phyloP scores from a whole-genome alignment of 2,888 invertebrate genomes.

The Morinoia aosen region DNA sequence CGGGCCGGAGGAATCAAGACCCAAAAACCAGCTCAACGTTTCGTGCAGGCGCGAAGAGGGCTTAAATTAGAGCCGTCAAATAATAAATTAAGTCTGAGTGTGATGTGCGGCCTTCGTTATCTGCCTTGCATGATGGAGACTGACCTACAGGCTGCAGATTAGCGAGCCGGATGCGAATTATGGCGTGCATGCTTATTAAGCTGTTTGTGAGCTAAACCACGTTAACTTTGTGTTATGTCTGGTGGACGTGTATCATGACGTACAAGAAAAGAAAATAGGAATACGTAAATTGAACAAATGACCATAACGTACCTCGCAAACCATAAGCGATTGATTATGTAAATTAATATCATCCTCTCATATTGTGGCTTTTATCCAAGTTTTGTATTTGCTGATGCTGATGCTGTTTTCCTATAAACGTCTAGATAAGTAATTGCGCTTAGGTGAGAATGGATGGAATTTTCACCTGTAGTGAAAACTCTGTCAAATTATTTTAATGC shows the following conservation, averaged over 20 bases:
- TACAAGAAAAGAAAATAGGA: too few species aligned
- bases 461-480: too few species aligned
- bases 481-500: too few species aligned
- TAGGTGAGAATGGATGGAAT: too few species aligned
- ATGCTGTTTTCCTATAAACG: too few species aligned
- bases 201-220: neutral
- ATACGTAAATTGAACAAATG: too few species aligned
- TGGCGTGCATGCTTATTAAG: neutral
- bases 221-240: neutral
- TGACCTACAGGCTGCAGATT: neutral
- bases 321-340: too few species aligned
- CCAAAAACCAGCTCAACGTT: neutral
- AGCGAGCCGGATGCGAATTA: neutral
- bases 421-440: too few species aligned
- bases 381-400: too few species aligned
- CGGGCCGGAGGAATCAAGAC: neutral
- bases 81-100: slow-evolving; percentile 8
- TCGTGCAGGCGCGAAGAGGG: neutral
- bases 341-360: too few species aligned
- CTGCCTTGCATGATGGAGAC: neutral
- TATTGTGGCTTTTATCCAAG: too few species aligned
- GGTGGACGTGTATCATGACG: neutral
- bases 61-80: slow-evolving; percentile 33
- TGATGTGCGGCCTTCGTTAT: slow-evolving; percentile 21
- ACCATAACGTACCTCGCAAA: too few species aligned